Conservation (phyloP, 2,888 invertebrate genomes). For the Alentia gelatinosa region DNA sequence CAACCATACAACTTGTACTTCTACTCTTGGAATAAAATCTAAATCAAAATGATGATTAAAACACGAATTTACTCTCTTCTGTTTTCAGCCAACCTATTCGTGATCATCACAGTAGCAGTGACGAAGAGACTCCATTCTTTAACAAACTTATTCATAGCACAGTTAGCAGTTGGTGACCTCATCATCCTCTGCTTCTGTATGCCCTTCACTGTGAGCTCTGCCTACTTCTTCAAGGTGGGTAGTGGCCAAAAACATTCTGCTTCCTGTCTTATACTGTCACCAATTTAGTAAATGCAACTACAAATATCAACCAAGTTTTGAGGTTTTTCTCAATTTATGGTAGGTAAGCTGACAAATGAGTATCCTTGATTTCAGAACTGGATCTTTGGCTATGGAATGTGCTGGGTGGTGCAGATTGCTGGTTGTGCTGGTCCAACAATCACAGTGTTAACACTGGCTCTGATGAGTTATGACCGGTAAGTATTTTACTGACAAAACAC, state of each 20-base stretch:
- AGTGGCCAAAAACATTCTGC: too few species aligned
- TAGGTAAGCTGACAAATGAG: too few species aligned
- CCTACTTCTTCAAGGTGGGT: conserved; percentile 49
- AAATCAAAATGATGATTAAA: too few species aligned
- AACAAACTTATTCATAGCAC: conserved; percentile 48
- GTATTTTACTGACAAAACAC: too few species aligned
- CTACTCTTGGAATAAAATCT: too few species aligned
- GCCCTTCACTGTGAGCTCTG: conserved; percentile 52
- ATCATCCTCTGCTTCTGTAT: conserved; percentile 54
- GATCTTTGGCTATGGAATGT: conserved; percentile 48
- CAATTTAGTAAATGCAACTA: too few species aligned
- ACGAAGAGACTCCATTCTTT: conserved; percentile 14
- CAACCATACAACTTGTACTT: too few species aligned
- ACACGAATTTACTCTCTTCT: too few species aligned
- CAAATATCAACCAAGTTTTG: too few species aligned
- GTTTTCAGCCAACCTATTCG: conserved; percentile 49
- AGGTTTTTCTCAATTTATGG: too few species aligned
- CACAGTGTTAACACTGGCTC: conserved; percentile 8
- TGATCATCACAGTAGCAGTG: conserved; percentile 17
- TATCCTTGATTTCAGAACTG: conserved; percentile 52
- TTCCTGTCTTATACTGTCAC: too few species aligned
- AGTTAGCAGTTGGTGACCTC: conserved; percentile 47
- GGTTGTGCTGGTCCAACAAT: conserved; percentile 46
- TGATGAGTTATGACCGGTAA: conserved; percentile 55
- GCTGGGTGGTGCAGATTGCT: conserved; percentile 36